These are phyloP conservation scores for Cynodonichthys magdalenae DNA, from an alignment of 2,797 vertebrate genomes.

Conservation along the genomic window DNA sequence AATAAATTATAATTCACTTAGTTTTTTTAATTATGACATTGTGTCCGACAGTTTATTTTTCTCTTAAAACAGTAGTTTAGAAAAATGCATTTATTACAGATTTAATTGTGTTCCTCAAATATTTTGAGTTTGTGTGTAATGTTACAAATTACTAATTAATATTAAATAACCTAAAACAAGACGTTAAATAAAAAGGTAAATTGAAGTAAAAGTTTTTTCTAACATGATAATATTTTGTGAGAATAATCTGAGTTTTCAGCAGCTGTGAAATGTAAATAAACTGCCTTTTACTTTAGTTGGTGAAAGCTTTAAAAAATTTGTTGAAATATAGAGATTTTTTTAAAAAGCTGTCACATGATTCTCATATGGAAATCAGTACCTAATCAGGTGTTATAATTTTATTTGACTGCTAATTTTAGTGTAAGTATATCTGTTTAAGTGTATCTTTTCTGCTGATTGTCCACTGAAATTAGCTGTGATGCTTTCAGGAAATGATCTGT, in stretches of 20 bases:
- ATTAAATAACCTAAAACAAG: too few relatives aligned
- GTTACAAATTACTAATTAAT: too few relatives aligned
- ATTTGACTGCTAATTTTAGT: conserved; percentile 26
- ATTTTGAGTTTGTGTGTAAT: too few relatives aligned
- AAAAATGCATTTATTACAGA: too few relatives aligned
- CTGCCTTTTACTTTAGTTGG: not conserved
- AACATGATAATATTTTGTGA: not conserved
- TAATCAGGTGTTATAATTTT: not conserved
- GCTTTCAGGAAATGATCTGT: conserved; percentile 63
- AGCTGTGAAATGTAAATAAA: not conserved
- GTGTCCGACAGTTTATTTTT: too few relatives aligned
- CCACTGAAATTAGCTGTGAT: conserved; percentile 44
- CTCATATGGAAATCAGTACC: not conserved
- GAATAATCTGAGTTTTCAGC: not conserved
- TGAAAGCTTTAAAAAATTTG: not conserved
- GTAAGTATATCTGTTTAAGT: too few relatives aligned
- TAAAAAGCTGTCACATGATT: not conserved
- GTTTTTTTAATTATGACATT: too few relatives aligned
- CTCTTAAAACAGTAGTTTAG: too few relatives aligned
- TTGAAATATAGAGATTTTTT: not conserved
- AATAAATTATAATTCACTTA: not conserved
- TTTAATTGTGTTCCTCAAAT: too few relatives aligned
- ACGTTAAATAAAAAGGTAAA: too few relatives aligned
- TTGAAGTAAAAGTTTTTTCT: not conserved
- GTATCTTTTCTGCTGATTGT: conserved; percentile 41